phyloP scores from a whole-genome alignment of 1,140 invertebrate species.

The Stenopsyche tienmushanensis region DNA sequence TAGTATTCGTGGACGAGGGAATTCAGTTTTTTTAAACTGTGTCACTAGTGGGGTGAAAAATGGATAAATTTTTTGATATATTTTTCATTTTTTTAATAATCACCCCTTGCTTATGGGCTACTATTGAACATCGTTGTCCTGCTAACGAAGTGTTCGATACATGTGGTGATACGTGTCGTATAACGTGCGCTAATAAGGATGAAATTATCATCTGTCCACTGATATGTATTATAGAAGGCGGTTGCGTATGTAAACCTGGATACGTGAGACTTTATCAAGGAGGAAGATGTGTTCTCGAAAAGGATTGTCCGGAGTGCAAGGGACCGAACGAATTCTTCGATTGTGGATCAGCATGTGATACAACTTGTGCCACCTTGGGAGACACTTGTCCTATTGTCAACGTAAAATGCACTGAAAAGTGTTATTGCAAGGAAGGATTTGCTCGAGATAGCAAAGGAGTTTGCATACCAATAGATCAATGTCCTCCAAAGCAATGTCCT shows the following conservation, averaged over 20 bases:
- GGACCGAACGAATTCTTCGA: slow-evolving; percentile 23
- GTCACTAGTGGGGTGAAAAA: too few species aligned
- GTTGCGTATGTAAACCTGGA: slow-evolving; percentile 25
- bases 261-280: slow-evolving; percentile 4
- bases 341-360: slow-evolving; percentile 35
- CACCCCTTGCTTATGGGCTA: too few species aligned
- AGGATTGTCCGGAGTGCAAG: slow-evolving; percentile 6
- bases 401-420: slow-evolving; percentile 24
- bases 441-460: slow-evolving; percentile 24
- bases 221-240: not conserved
- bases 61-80: too few species aligned
- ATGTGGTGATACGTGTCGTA: slow-evolving; percentile 31
- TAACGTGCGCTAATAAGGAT: slow-evolving; percentile 24
- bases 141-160: slow-evolving; percentile 27
- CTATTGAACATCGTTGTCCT: too few species aligned
- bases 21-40: too few species aligned
- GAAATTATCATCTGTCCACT: not conserved
- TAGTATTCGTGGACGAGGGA: too few species aligned
- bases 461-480: slow-evolving; percentile 43
- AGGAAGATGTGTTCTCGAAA: slow-evolving; percentile 15
- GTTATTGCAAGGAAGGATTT: slow-evolving; percentile 31
- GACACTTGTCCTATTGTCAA: slow-evolving; percentile 25
- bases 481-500: slow-evolving; percentile 30
- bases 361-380: slow-evolving; percentile 29
- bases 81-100: too few species aligned